phyloP scores from a whole-genome alignment of 2,888 invertebrate genomes.

The Antitype chi region DNA sequence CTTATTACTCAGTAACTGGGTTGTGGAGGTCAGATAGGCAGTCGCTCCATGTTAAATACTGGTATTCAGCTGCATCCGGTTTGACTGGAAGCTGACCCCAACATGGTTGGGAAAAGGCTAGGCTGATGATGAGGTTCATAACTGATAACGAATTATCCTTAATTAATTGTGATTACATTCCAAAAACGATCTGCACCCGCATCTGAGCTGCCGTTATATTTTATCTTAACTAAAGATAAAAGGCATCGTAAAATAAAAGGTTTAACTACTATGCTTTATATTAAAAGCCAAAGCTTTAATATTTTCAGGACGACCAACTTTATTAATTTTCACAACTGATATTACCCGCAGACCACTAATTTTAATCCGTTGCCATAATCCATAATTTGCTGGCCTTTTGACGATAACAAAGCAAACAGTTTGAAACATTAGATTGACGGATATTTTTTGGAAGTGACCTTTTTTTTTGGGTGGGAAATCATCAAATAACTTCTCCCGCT shows the following conservation, averaged over 20 bases:
- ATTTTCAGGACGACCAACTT: slow-evolving; percentile 23
- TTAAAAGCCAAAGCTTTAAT: slow-evolving; percentile 23
- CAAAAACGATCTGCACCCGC: not conserved
- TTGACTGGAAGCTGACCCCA: too few species aligned
- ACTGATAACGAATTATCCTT: not conserved
- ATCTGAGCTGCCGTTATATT: not conserved
- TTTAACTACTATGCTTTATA: not conserved
- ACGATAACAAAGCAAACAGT: slow-evolving; percentile 9
- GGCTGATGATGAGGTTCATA: too few species aligned
- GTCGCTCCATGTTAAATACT: too few species aligned
- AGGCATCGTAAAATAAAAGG: slow-evolving; percentile 21
- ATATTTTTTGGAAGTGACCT: not conserved
- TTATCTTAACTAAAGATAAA: slow-evolving; percentile 4
- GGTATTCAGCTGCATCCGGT: too few species aligned
- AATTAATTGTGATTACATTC: not conserved
- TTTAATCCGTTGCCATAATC: slow-evolving; percentile 14
- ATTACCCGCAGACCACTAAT: slow-evolving; percentile 45
- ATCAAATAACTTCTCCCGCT: too few species aligned
- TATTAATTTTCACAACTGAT: slow-evolving; percentile 42
- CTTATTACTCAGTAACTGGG: too few species aligned
- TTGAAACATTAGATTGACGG: not conserved
- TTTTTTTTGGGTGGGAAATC: too few species aligned
- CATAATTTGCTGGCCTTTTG: slow-evolving; percentile 26
- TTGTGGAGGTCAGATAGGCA: too few species aligned
- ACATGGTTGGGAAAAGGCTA: too few species aligned